Base-by-base conservation (phyloP, 1,140 invertebrate genomes). In the Drosophila bipectinata region DNA sequence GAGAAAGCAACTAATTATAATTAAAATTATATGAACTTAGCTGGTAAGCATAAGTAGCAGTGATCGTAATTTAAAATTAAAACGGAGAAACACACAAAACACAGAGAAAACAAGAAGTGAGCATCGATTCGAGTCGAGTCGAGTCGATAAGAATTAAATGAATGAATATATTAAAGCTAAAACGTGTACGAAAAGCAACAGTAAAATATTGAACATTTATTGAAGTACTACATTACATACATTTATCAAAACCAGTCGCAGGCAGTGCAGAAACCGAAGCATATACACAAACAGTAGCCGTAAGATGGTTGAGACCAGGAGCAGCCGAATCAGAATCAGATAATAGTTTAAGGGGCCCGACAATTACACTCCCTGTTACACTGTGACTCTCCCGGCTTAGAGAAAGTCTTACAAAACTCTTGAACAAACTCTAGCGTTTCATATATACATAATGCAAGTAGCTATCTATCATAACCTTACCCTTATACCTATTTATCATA, bases 51-150 rank as follows among this genome's bases (percentile, higher is more conserved):
- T 83, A 78, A 88, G 83, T 88, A 88, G 83, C 76, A 88, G 83
- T 88, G 83, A 88, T 88, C 76, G 79, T 88, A 88, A 88, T 88
- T 87, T 87, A 88, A 88, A 89, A 88, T 89, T 88, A 88, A 59
- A 76, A 55, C 49, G 15, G 62, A 61, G 61, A 34, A 51, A 49
- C 15, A 47, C 44, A 77, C n/a, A 37, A 15, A 37, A 54, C 45
- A 54, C 24, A 54, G 24, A 44, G 52, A 68, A 59, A 34, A 9
- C 24, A 72, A 49, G 9, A 28, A 72, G 28, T 24, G 47, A 69
- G 48, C 28, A 51, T 56, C 18, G 49, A 79, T 68, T 68, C 52
- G 61, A 84, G 74, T 68, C 52, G n/a, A n/a, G n/a, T 56, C 18
- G 49, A 79, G 64, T 68, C 52, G 61, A 63, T 73, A 85, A 67